phyloP scores from a whole-genome alignment of 2,113 vertebrate genomes.

The Eurystomus gularis region DNA sequence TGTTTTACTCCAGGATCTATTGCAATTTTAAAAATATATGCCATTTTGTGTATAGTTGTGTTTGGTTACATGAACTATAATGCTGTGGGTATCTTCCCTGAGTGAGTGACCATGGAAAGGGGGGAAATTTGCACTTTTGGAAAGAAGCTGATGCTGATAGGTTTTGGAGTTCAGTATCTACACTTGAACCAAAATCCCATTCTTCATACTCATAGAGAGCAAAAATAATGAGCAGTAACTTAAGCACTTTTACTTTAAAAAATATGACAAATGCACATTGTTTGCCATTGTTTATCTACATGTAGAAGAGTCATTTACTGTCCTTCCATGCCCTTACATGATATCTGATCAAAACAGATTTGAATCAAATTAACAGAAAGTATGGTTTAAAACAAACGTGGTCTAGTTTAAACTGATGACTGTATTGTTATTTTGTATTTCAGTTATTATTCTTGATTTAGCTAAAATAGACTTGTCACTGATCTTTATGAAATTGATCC shows the following conservation, averaged over 20 bases:
- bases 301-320: not conserved
- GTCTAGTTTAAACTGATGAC: not conserved
- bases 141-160: not conserved
- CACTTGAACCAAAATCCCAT: not conserved
- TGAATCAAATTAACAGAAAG: not conserved
- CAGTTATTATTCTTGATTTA: not conserved
- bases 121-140: not conserved
- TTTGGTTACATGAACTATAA: not conserved
- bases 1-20: not conserved
- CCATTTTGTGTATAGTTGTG: not conserved
- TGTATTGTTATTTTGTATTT: not conserved
- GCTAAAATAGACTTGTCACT: not conserved
- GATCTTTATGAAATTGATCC: not conserved
- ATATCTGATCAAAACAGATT: not conserved
- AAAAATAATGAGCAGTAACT: not conserved
- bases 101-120: not conserved
- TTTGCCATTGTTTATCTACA: not conserved
- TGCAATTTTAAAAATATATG: not conserved
- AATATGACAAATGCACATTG: fast-evolving
- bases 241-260: not conserved
- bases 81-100: not conserved
- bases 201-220: not conserved
- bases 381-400: not conserved
- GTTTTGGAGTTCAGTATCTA: not conserved
- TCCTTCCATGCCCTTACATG: not conserved